Conservation (phyloP, 2,113 vertebrate species). For the Myotis yumanensis region DNA sequence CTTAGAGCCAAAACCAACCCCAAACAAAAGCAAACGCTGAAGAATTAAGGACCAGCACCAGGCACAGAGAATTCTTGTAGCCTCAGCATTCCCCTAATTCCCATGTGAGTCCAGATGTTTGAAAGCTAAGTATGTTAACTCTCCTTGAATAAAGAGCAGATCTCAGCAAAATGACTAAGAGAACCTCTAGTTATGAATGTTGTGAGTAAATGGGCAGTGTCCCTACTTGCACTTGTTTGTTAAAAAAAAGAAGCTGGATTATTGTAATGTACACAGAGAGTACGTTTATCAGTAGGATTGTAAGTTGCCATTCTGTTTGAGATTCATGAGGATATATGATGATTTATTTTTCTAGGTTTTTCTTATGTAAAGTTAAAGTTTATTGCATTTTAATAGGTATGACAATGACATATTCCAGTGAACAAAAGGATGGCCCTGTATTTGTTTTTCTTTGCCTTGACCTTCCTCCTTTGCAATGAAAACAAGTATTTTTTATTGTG, state of each 20-base stretch:
- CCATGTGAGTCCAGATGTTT: conserved; percentile 68
- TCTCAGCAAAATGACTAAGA: conserved; percentile 43
- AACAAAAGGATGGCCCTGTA: not conserved
- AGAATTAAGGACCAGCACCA: conserved; percentile 53
- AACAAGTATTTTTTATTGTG: not conserved
- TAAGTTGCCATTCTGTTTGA: conserved; percentile 18
- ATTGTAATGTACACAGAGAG: not conserved
- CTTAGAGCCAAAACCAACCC: conserved; percentile 42
- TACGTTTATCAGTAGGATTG: not conserved
- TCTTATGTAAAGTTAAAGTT: not conserved
- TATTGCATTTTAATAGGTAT: conserved; percentile 8
- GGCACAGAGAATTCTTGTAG: conserved; percentile 61
- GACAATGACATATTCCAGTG: not conserved
- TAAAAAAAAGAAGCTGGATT: not conserved
- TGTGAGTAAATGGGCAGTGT: conserved; percentile 20
- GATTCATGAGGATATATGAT: not conserved
- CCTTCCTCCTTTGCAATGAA: not conserved
- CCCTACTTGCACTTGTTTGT: conserved; percentile 59
- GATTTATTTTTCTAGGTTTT: not conserved
- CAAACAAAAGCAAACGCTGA: conserved; percentile 48
- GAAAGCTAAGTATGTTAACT: conserved; percentile 56
- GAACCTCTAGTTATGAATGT: not conserved
- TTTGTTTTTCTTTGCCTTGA: conserved; percentile 12
- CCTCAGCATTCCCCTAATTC: conserved; percentile 61
- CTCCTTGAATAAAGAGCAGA: conserved; percentile 59